Conservation (phyloP, 2,113 vertebrate species). For the Smithornis capensis region DNA sequence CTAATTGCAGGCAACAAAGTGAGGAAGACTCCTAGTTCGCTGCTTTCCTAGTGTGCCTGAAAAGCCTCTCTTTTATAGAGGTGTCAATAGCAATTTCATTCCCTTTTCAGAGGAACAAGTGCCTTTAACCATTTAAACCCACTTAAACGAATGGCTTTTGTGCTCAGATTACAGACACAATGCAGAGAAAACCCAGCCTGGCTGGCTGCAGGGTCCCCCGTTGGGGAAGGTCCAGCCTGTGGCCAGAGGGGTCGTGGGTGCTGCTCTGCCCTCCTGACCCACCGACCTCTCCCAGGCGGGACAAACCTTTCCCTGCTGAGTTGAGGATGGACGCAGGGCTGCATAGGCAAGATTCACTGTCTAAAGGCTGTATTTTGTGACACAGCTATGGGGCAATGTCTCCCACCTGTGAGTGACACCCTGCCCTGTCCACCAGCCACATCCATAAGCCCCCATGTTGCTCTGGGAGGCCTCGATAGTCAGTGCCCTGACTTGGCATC, state of each 20-base stretch:
- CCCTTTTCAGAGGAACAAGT: slow-evolving; percentile 42
- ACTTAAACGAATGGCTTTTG: slow-evolving; percentile 1
- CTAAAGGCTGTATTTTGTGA: background rate
- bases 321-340: background rate
- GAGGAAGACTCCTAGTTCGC: background rate
- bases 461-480: background rate
- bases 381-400: background rate
- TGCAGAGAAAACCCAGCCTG: background rate
- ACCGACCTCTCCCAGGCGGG: background rate
- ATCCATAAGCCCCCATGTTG: background rate
- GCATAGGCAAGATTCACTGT: accelerated
- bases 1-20: slow-evolving; percentile 7
- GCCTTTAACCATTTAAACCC: slow-evolving; percentile 51
- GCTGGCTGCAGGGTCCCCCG: background rate
- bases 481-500: background rate
- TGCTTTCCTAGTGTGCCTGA: slow-evolving; percentile 6
- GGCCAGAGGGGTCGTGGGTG: slow-evolving; percentile 6
- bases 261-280: slow-evolving; percentile 45
- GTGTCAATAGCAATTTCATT: slow-evolving; percentile 47
- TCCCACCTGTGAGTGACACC: background rate
- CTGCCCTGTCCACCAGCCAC: background rate
- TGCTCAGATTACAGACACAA: slow-evolving; percentile 5
- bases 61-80: slow-evolving; percentile 26
- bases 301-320: background rate
- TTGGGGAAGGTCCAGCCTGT: background rate